phyloP scores from a whole-genome alignment of 2,888 invertebrate genomes.

The Polydrusus tereticollis region DNA sequence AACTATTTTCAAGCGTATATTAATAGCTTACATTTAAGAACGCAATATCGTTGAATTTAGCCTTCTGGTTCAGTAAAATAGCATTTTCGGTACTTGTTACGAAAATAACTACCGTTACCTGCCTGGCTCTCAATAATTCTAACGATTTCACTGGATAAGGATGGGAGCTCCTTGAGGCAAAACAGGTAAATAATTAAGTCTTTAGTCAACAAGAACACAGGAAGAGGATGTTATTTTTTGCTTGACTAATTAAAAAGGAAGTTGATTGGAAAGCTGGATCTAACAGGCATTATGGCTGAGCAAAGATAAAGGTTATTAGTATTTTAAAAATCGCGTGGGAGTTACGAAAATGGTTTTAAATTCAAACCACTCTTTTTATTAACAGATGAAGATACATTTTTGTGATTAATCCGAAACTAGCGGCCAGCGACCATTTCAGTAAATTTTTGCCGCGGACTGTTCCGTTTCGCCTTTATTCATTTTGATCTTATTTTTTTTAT shows the following conservation, averaged over 20 bases:
- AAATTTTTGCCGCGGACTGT: too few relatives aligned
- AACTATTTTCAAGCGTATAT: too few relatives aligned
- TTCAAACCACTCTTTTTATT: too few relatives aligned
- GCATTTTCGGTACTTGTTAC: not conserved
- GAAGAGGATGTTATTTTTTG: conserved; percentile 31
- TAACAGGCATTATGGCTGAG: conserved; percentile 32
- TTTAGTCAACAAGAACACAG: conserved; percentile 19
- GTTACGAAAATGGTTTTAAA: too few relatives aligned
- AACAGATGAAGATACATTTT: too few relatives aligned
- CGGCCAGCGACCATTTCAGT: too few relatives aligned
- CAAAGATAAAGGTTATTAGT: conserved; percentile 25
- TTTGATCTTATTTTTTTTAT: too few relatives aligned
- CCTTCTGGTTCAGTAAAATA: too few relatives aligned
- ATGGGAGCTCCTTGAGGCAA: not conserved
- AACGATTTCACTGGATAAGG: conserved; percentile 14
- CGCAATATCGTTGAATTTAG: too few relatives aligned
- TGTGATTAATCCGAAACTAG: too few relatives aligned
- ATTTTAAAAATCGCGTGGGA: too few relatives aligned
- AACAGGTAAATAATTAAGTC: conserved; percentile 24
- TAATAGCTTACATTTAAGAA: not conserved
- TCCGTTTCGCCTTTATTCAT: too few relatives aligned
- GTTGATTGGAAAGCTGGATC: conserved; percentile 14
- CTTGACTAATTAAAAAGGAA: conserved; percentile 31
- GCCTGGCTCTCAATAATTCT: conserved; percentile 1
- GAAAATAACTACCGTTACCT: not conserved